A percentile compares a stretch with the other conserved stretches of the same genome.
Evolutionary conservation across 2,113 vertebrate species (phyloP).

Genomic region (Cryptoleucopteryx plumbea): DNA sequence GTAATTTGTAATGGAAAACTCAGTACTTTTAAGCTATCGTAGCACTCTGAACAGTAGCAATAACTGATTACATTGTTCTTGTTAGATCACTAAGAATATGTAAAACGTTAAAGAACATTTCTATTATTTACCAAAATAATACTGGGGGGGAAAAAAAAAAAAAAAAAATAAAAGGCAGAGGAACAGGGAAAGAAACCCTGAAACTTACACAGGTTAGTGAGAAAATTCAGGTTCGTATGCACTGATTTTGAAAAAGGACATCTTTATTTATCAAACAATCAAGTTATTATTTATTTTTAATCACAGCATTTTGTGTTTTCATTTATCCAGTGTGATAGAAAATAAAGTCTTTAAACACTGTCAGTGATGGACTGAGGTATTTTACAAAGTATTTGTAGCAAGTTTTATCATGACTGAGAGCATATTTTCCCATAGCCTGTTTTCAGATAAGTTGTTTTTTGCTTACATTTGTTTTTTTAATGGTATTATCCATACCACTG

Average conservation of each 20-base stretch:
- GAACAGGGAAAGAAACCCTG: background rate
- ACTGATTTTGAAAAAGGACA: background rate
- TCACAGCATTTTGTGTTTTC: background rate
- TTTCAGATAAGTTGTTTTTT: background rate
- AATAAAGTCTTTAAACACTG: background rate
- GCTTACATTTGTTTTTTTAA: background rate
- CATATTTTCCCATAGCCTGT: background rate
- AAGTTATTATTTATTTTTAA: background rate
- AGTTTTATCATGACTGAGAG: background rate
- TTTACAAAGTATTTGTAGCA: background rate
- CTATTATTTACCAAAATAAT: background rate
- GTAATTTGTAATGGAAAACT: background rate
- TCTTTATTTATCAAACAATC: background rate
- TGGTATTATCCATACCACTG: background rate
- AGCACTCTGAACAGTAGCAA: background rate
- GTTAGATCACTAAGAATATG: background rate
- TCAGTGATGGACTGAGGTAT: background rate
- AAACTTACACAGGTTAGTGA: background rate
- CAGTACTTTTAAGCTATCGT: background rate
- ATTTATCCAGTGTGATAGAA: background rate
- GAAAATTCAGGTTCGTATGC: background rate
- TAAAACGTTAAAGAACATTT: background rate
- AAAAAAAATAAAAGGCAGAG: background rate
- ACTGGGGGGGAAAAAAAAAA: background rate
- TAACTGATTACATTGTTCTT: background rate